Conservation (phyloP, 1,140 invertebrate genomes). For the Steinernema feltiae region DNA sequence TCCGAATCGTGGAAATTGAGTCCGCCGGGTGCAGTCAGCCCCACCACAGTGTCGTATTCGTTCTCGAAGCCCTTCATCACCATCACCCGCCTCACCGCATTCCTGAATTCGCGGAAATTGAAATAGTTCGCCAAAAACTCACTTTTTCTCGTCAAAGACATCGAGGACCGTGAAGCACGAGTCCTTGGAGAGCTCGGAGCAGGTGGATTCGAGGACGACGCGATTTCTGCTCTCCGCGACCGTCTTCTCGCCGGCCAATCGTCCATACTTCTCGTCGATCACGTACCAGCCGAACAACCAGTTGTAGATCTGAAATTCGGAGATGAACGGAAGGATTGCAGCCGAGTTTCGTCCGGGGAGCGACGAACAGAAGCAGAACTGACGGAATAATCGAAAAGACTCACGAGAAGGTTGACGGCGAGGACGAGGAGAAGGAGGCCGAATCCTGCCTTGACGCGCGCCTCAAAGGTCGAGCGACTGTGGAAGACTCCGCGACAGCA, state of each 20-base stretch:
- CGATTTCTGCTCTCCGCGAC: not conserved
- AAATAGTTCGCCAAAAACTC: not conserved
- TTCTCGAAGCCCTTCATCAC: not conserved
- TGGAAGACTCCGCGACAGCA: too few species aligned
- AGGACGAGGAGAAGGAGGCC: too few species aligned
- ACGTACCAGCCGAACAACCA: not conserved
- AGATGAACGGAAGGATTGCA: too few species aligned
- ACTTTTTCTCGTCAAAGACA: not conserved
- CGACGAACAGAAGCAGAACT: too few species aligned
- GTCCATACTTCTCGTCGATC: not conserved
- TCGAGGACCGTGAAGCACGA: not conserved
- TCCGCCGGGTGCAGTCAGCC: not conserved
- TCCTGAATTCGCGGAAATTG: not conserved
- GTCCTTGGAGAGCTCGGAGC: not conserved
- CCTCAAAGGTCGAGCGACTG: too few species aligned
- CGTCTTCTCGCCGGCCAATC: not conserved
- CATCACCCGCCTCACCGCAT: not conserved
- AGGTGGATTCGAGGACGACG: not conserved
- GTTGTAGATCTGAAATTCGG: not conserved
- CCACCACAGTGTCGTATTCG: conserved; percentile 13
- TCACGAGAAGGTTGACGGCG: too few species aligned
- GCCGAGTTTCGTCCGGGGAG: too few species aligned
- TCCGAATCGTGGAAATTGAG: conserved; percentile 14
- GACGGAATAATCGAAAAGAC: too few species aligned
- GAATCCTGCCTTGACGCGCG: too few species aligned